These are phyloP conservation scores for Amblyraja radiata DNA, from an alignment of 2,797 vertebrate species.

Conservation along the genomic window DNA sequence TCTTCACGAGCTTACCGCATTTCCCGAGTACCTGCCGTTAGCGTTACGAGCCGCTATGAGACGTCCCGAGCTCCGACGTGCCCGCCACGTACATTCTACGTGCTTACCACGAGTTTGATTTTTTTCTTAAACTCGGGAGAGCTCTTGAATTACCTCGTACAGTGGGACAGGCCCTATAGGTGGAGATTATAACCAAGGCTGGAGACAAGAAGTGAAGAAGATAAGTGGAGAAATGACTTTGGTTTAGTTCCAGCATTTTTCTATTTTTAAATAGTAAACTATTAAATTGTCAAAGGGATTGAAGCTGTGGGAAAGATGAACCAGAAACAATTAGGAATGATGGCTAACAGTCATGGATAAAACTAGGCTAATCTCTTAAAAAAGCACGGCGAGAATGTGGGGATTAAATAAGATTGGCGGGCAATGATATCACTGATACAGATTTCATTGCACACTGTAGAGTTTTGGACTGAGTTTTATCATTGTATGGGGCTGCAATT, in stretches of 20 bases:
- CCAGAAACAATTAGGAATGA: neutral
- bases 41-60: too few relatives aligned
- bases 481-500: neutral
- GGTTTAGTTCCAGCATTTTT: neutral
- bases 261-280: neutral
- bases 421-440: neutral
- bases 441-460: neutral
- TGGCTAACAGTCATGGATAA: neutral
- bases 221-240: neutral
- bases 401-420: neutral
- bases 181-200: too few relatives aligned
- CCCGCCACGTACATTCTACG: too few relatives aligned
- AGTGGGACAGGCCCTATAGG: too few relatives aligned
- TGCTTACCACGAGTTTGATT: too few relatives aligned
- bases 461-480: neutral
- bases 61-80: too few relatives aligned
- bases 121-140: too few relatives aligned
- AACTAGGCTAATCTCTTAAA: slow-evolving; percentile 10
- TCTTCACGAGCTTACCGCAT: too few relatives aligned
- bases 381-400: neutral
- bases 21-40: too few relatives aligned
- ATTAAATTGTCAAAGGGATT: neutral
- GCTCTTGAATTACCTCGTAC: too few relatives aligned
- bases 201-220: too few relatives aligned
- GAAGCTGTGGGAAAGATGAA: neutral